Percentiles rank a stretch among this genome's conserved stretches.
Conservation (phyloP, 2,797 vertebrate genomes). For the Rhinoraja longicauda region DNA sequence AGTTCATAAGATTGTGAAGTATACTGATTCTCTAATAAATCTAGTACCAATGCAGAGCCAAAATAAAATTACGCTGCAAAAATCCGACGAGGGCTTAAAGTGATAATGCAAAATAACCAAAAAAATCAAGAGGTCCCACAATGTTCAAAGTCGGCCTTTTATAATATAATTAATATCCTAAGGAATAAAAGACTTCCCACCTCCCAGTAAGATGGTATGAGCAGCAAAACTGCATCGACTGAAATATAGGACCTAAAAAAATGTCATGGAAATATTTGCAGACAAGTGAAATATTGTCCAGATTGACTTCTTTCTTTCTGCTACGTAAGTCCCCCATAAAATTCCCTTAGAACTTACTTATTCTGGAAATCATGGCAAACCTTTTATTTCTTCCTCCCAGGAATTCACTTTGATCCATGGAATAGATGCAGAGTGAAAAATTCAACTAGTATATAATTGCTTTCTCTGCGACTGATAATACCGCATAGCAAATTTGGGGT, state of each 20-base stretch:
- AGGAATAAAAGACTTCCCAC: not conserved
- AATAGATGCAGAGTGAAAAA: constrained; percentile 77
- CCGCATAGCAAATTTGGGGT: constrained; percentile 84
- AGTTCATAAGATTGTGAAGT: not conserved
- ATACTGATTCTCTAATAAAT: not conserved
- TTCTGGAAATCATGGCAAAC: constrained; percentile 32
- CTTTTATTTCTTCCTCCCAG: constrained; percentile 30
- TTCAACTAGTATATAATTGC: constrained; percentile 86
- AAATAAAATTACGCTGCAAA: not conserved
- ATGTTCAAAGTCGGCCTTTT: too few relatives aligned
- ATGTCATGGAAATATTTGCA: not conserved
- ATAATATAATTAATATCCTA: not conserved
- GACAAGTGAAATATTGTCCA: not conserved
- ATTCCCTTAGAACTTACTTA: constrained; percentile 29
- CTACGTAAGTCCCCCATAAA: constrained; percentile 26
- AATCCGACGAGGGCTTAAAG: not conserved
- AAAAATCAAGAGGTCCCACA: not conserved
- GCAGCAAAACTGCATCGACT: not conserved
- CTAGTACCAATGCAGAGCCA: too few relatives aligned
- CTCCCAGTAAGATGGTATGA: not conserved
- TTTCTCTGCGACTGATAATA: constrained; percentile 90
- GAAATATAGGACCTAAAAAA: not conserved
- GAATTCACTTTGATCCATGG: constrained; percentile 79
- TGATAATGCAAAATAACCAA: not conserved
- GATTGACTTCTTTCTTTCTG: not conserved